phyloP scores from a whole-genome alignment of 2,113 vertebrate genomes.

The Mesitornis unicolor region DNA sequence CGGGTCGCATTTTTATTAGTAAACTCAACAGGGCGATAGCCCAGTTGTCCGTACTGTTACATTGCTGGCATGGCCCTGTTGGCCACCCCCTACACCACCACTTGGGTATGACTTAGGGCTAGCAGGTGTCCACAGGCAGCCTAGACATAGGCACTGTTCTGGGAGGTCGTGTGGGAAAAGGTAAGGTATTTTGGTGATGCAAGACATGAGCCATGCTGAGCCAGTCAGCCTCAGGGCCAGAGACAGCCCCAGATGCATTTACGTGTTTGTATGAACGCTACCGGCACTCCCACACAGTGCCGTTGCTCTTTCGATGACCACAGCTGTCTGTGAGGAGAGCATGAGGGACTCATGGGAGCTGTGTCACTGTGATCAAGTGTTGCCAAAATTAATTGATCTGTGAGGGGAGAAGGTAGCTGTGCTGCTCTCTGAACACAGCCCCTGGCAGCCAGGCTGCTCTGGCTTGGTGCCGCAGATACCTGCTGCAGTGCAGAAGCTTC shows the following conservation, averaged over 20 bases:
- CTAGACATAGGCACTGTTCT: background rate
- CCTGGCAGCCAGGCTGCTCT: background rate
- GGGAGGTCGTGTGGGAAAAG: background rate
- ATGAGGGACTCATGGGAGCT: rapidly evolving
- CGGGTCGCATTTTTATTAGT: background rate
- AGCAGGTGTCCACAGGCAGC: background rate
- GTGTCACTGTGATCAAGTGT: background rate
- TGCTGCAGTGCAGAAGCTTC: rapidly evolving
- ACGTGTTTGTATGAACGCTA: rapidly evolving
- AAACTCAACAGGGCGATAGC: background rate
- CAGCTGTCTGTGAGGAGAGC: background rate
- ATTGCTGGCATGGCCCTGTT: background rate
- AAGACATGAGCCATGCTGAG: background rate
- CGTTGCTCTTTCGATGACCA: rapidly evolving
- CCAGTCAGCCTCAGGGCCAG: background rate
- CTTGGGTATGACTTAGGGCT: background rate
- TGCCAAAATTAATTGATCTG: background rate
- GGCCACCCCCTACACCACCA: rapidly evolving
- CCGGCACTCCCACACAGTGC: rapidly evolving
- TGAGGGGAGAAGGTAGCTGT: background rate
- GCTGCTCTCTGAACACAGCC: background rate
- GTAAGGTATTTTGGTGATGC: background rate
- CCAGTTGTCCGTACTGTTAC: background rate
- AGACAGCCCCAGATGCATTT: background rate
- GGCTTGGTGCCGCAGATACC: background rate